These are phyloP conservation scores for Drosophila oshimai DNA, from an alignment of 1,140 invertebrate genomes.

Conservation along the genomic window DNA sequence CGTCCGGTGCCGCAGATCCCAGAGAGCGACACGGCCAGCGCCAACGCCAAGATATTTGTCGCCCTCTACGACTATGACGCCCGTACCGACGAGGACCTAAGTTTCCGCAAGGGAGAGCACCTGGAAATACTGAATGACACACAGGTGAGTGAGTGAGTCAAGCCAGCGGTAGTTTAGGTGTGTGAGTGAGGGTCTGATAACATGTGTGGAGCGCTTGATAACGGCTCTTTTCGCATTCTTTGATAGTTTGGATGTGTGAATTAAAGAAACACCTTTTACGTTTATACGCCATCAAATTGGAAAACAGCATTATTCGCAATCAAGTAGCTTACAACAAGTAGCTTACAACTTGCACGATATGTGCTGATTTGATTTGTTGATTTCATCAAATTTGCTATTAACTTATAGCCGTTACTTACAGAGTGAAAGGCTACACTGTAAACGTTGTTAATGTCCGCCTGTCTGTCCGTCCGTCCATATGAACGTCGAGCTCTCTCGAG, in stretches of 20 bases:
- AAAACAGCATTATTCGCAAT: too few relatives aligned
- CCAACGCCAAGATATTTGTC: conserved; percentile 95
- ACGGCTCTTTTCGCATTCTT: conserved; percentile 3
- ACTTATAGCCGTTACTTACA: too few relatives aligned
- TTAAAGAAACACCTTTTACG: background rate
- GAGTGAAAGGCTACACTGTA: too few relatives aligned
- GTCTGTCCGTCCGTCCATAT: too few relatives aligned
- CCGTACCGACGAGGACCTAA: conserved; percentile 98
- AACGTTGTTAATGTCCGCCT: too few relatives aligned
- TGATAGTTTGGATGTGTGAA: background rate
- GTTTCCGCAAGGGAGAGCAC: conserved; percentile 99
- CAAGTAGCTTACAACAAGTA: too few relatives aligned
- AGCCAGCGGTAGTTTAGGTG: background rate
- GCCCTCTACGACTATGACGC: conserved; percentile 99
- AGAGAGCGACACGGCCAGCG: conserved; percentile 86
- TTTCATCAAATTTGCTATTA: too few relatives aligned
- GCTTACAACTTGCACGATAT: too few relatives aligned
- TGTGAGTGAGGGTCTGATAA: conserved; percentile 5
- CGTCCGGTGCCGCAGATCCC: conserved; percentile 84
- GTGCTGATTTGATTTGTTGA: too few relatives aligned
- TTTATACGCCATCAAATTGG: too few relatives aligned
- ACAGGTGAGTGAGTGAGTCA: conserved; percentile 84
- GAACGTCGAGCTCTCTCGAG: too few relatives aligned
- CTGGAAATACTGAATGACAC: conserved; percentile 99
- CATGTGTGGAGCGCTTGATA: background rate